phyloP scores from a whole-genome alignment of 2,888 invertebrate species.

The Tortrix viridana region DNA sequence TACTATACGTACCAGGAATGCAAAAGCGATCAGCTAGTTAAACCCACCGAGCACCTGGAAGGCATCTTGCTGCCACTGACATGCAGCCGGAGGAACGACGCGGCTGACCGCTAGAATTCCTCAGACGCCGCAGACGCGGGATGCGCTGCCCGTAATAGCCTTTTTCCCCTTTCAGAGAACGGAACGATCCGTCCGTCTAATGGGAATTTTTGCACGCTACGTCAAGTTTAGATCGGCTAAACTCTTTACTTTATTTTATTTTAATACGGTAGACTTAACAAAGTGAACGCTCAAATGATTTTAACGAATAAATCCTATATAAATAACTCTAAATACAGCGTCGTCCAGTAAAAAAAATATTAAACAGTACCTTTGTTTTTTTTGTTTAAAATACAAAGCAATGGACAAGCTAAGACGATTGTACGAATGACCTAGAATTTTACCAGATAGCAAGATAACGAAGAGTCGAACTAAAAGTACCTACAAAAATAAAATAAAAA shows the following conservation, averaged over 20 bases:
- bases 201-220: background rate
- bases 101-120: background rate
- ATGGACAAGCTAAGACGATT: too few relatives aligned
- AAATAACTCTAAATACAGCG: too few relatives aligned
- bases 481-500: too few relatives aligned
- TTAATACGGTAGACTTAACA: background rate
- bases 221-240: background rate
- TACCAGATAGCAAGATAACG: too few relatives aligned
- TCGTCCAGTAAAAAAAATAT: too few relatives aligned
- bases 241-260: background rate
- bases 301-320: too few relatives aligned
- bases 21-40: background rate
- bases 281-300: too few relatives aligned
- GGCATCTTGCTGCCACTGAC: slow-evolving; percentile 1
- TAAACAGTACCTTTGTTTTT: too few relatives aligned
- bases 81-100: slow-evolving; percentile 1
- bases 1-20: too few relatives aligned
- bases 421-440: too few relatives aligned
- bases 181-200: background rate
- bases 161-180: slow-evolving; percentile 5
- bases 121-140: background rate
- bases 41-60: background rate
- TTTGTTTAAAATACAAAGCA: too few relatives aligned
- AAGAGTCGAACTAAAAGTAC: too few relatives aligned
- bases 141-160: slow-evolving; percentile 5